Percentiles rank a stretch among this genome's conserved stretches.
phyloP scores from a whole-genome alignment of 2,797 vertebrate genomes.

The Anomalospiza imberbis region DNA sequence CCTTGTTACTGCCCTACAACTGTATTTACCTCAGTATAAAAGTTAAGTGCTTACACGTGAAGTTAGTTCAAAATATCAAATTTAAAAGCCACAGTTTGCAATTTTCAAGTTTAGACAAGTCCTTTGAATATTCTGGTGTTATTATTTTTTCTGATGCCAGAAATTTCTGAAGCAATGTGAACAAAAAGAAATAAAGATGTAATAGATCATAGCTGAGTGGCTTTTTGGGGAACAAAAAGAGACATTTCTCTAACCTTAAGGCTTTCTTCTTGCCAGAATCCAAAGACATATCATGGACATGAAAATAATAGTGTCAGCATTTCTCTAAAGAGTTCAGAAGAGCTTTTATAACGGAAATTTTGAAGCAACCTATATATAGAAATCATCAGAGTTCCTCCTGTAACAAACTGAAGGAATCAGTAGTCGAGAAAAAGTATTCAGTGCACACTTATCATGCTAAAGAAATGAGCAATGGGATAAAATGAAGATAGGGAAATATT shows the following conservation, averaged over 20 bases:
- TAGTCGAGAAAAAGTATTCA: background rate
- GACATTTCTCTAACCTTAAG: constrained; percentile 15
- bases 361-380: constrained; percentile 7
- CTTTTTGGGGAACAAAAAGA: background rate
- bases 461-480: background rate
- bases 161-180: background rate
- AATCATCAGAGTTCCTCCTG: background rate
- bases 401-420: constrained; percentile 13
- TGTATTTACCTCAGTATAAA: background rate
- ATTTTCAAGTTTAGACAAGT: background rate
- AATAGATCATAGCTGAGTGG: background rate
- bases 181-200: background rate
- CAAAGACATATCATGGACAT: background rate
- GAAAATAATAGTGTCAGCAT: constrained; percentile 4
- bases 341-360: constrained; percentile 45
- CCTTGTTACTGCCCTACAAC: background rate
- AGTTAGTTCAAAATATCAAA: background rate
- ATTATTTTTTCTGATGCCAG: background rate
- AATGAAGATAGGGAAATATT: background rate
- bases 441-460: background rate
- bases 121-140: background rate
- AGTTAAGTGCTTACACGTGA: background rate
- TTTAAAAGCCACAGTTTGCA: background rate
- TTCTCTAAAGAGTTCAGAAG: constrained; percentile 13
- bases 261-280: background rate